These are phyloP conservation scores for Allacma fusca DNA, from an alignment of 2,888 invertebrate species.

Conservation along the genomic window DNA sequence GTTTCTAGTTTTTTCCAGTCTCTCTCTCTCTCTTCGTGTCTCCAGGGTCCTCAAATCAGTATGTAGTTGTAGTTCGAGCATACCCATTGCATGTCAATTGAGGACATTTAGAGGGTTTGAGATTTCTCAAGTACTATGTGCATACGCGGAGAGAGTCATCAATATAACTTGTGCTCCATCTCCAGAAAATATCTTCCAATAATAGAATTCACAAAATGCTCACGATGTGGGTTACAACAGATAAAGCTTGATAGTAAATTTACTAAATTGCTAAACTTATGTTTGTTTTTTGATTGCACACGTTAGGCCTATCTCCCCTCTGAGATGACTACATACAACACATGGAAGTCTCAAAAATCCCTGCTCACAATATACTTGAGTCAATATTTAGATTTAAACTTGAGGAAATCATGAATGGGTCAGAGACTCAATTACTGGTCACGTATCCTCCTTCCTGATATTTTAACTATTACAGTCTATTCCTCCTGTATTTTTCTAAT, in stretches of 20 bases:
- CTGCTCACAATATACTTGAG: too few relatives aligned
- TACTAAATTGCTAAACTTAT: neutral
- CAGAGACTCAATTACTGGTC: neutral
- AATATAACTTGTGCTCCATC: neutral
- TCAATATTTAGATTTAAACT: neutral
- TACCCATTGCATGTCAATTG: slow-evolving; percentile 37
- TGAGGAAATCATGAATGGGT: neutral
- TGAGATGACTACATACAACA: too few relatives aligned
- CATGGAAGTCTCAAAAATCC: too few relatives aligned
- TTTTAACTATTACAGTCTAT: too few relatives aligned
- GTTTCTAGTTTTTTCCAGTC: slow-evolving; percentile 40
- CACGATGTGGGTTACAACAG: slow-evolving; percentile 10
- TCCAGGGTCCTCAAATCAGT: slow-evolving; percentile 29
- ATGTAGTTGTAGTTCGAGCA: neutral
- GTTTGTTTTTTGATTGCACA: neutral
- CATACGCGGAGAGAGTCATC: neutral
- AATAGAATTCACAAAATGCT: slow-evolving; percentile 24
- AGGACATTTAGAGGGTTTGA: slow-evolving; percentile 41
- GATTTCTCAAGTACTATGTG: slow-evolving; percentile 24
- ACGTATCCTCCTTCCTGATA: too few relatives aligned
- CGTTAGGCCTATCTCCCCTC: neutral
- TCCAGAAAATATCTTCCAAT: slow-evolving; percentile 27
- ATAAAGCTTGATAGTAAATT: neutral
- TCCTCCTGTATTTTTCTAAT: too few relatives aligned
- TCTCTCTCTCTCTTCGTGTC: slow-evolving; percentile 34